These are phyloP conservation scores for Drosophila subpulchrella DNA, from an alignment of 1,140 invertebrate genomes.

Conservation along the genomic window DNA sequence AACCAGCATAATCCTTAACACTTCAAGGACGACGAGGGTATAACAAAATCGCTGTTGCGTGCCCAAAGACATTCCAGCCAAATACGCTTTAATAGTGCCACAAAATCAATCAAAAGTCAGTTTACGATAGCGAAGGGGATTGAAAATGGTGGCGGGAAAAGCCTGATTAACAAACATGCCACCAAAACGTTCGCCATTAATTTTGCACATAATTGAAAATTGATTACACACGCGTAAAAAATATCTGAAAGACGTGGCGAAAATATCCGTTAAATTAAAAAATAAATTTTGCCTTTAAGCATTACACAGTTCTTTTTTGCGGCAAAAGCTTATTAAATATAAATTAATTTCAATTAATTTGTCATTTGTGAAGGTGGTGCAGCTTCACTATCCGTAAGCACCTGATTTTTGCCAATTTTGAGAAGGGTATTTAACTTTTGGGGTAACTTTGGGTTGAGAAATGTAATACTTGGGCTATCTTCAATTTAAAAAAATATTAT, in stretches of 20 bases:
- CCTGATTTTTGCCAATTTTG: background rate
- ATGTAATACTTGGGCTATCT: too few species aligned
- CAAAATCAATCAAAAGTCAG: constrained; percentile 71
- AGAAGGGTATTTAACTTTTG: background rate
- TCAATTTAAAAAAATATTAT: background rate
- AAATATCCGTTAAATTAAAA: constrained; percentile 16
- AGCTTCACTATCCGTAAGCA: background rate
- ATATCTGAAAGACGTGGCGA: background rate
- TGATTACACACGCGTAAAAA: constrained; percentile 53
- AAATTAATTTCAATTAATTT: constrained; percentile 78
- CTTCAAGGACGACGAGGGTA: constrained; percentile 24
- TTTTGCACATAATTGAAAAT: constrained; percentile 77
- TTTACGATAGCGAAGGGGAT: constrained; percentile 21
- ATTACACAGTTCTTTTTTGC: background rate
- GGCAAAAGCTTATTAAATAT: constrained; percentile 70
- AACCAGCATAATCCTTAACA: constrained; percentile 71
- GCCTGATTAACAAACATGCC: constrained; percentile 71
- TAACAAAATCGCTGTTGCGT: constrained; percentile 57
- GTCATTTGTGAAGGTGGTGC: constrained; percentile 43
- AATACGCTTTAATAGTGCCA: constrained; percentile 70
- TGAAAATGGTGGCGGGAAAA: constrained; percentile 9
- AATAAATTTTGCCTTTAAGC: constrained; percentile 27
- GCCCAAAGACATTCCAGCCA: constrained; percentile 58
- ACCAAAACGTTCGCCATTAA: constrained; percentile 76
- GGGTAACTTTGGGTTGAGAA: background rate